phyloP scores from a whole-genome alignment of 2,113 vertebrate species.

The Muntiacus reevesi region DNA sequence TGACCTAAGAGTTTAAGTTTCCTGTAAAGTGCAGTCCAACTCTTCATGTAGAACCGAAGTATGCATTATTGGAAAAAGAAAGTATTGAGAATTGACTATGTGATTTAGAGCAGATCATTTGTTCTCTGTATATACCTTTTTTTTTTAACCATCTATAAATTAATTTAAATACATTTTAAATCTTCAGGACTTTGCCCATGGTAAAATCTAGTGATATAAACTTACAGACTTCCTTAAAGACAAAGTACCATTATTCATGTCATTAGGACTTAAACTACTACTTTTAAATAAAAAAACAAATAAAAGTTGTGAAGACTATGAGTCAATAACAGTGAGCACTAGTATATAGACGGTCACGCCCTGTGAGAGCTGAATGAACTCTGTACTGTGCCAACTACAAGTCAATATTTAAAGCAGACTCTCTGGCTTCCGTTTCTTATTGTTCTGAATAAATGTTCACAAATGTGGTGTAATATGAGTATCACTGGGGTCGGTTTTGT shows the following conservation, averaged over 20 bases:
- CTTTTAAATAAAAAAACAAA: slow-evolving; percentile 13
- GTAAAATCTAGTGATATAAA: not conserved
- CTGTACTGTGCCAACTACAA: not conserved
- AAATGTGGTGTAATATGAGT: not conserved
- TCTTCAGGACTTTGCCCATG: not conserved
- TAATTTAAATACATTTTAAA: not conserved
- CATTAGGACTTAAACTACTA: not conserved
- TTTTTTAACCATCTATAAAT: not conserved
- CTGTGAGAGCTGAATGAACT: not conserved
- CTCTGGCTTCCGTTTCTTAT: not conserved
- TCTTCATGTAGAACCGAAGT: not conserved
- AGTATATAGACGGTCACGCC: not conserved
- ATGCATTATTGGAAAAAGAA: not conserved
- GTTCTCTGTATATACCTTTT: not conserved
- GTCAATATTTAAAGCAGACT: not conserved
- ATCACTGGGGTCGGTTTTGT: not conserved
- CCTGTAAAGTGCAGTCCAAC: not conserved
- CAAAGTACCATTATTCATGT: not conserved
- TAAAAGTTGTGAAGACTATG: not conserved
- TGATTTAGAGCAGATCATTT: not conserved
- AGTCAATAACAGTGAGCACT: not conserved
- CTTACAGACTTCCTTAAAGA: not conserved
- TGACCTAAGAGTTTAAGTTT: not conserved
- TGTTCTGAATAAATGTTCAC: not conserved
- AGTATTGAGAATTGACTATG: not conserved